Evolutionary conservation across 2,888 invertebrate genomes (phyloP).

Genomic region (Morpho helenor): DNA sequence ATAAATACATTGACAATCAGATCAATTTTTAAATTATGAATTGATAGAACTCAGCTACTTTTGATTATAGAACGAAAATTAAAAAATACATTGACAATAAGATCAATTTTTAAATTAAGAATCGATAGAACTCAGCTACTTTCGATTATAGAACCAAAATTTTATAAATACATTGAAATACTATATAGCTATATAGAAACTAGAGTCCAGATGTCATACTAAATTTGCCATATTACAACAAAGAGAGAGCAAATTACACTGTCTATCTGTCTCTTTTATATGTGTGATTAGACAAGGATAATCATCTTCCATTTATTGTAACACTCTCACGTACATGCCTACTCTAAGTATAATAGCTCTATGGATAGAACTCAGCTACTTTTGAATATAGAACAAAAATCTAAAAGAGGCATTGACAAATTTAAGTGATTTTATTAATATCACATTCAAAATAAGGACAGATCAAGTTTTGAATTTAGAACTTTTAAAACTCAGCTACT

Average conservation of each 20-base stretch:
- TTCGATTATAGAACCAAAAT: constrained; percentile 1
- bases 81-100: background rate
- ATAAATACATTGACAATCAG: constrained; percentile 40
- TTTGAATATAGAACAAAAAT: constrained; percentile 1
- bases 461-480: constrained; percentile 76
- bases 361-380: constrained; percentile 10
- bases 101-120: constrained; percentile 69
- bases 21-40: constrained; percentile 75
- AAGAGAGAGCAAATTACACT: too few relatives aligned
- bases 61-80: background rate
- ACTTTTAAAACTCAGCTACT: constrained; percentile 10
- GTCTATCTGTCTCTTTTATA: too few relatives aligned
- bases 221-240: too few relatives aligned
- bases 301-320: too few relatives aligned
- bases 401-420: background rate
- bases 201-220: too few relatives aligned
- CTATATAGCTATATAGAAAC: too few relatives aligned
- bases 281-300: too few relatives aligned
- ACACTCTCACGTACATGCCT: too few relatives aligned
- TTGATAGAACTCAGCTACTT: constrained; percentile 3
- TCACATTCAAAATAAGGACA: constrained; percentile 34
- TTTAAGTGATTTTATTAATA: too few relatives aligned
- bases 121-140: constrained; percentile 9
- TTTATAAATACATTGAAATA: background rate
- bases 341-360: too few relatives aligned